Base-by-base conservation (phyloP, 2,888 invertebrate genomes). In the Sminthurinus aureus region DNA sequence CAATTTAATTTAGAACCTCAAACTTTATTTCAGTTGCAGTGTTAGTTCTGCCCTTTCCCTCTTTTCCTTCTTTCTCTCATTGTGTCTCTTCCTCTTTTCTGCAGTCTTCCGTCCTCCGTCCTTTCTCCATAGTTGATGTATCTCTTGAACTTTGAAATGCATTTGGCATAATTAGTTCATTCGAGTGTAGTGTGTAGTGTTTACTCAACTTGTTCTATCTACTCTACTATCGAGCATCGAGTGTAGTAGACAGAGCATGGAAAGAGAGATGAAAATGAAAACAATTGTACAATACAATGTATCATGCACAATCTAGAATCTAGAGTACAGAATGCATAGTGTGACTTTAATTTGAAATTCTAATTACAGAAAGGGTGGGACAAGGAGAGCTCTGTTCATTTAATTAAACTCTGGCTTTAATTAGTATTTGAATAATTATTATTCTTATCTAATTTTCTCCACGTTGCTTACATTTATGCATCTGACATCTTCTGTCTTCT, bases 1-100 rank as follows among this genome's bases (percentile, higher is more conserved):
- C 80, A 80, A 80, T 80, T 80, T 71, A 80, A 80, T 80, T 80
- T 80, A 52, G 67, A 13, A 80, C 51, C 80, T 22, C 38, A 69
- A 71, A 69, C 80, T 80, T 71, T 80, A 79, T 79, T 79, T 67
- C 20, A 78, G 64, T 78, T 24, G 22, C 79, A 24, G n/a, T n/a
- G n/a, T n/a, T n/a, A n/a, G 24, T n/a, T n/a, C 50, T n/a, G 22
- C 26, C 4, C 76, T n/a, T n/a, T 76, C n/a, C 15, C 9, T 58
- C 58, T 58, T 58, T 38, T 58, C 58, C 18, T 52, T 58, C 58
- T 58, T 18, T 58, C 38, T 38, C 58, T 2, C 58, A 15, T 58
- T 18, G 58, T 58, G 4, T 18, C 15, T 58, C 58, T 58, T 15
- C 9, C 18, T 58, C 58, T 38, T 38, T 20, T 64, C 78, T 78